These are phyloP conservation scores for Epizoanthus illoricatus DNA, from an alignment of 92 coral and sea anemone genomes.

Conservation along the genomic window DNA sequence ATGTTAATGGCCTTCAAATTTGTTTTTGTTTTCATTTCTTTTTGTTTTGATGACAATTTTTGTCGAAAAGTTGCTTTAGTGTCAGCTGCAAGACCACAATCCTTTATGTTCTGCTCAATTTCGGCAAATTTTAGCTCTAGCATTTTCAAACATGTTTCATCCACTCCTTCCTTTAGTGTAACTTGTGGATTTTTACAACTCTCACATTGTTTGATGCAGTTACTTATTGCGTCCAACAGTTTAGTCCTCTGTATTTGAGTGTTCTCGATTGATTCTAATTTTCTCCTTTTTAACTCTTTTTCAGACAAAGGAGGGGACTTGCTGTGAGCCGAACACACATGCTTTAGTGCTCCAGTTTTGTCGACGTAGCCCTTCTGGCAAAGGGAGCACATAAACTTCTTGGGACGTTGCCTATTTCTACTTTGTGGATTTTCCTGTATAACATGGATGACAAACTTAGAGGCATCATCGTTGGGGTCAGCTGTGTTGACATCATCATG, in stretches of 20 bases:
- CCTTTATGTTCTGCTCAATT: background rate
- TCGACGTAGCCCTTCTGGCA: constrained; percentile 3
- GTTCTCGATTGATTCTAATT: constrained; percentile 5
- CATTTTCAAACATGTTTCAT: background rate
- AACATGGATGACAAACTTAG: background rate
- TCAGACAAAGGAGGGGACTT: constrained; percentile 4
- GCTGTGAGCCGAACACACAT: constrained; percentile 8
- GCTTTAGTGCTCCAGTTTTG: constrained; percentile 11
- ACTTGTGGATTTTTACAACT: background rate
- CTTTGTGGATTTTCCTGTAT: constrained; percentile 4
- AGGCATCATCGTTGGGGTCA: background rate
- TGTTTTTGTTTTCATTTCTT: background rate
- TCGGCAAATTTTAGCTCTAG: background rate
- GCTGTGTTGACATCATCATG: background rate
- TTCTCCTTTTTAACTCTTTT: background rate
- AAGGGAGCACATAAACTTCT: constrained; percentile 3
- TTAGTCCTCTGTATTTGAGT: background rate
- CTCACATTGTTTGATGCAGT: background rate
- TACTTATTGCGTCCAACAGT: background rate
- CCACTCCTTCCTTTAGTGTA: background rate
- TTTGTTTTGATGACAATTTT: constrained; percentile 5
- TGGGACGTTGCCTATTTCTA: background rate
- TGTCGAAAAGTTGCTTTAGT: constrained; percentile 8
- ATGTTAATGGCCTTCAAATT: background rate
- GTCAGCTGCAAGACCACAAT: constrained; percentile 22